A percentile compares a stretch with the other conserved stretches of the same genome.
phyloP scores from a whole-genome alignment of 2,797 vertebrate species.

The Sebastes oblongus region DNA sequence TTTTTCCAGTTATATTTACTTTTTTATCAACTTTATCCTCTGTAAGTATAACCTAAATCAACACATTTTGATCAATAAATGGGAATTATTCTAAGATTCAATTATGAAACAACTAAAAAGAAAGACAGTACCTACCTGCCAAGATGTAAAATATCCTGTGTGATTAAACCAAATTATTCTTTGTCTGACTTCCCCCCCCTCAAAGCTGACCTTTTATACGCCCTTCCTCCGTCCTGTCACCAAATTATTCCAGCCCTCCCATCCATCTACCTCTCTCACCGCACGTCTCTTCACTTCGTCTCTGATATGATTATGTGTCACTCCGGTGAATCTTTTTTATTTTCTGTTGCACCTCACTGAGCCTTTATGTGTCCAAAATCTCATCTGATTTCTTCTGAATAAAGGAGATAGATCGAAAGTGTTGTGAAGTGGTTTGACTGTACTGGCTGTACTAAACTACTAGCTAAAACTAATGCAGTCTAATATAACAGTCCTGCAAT shows the following conservation, averaged over 20 bases:
- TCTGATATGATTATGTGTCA: not conserved
- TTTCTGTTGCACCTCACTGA: not conserved
- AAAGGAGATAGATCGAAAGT: no score
- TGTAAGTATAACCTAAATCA: not conserved
- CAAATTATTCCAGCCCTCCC: slow-evolving; percentile 53
- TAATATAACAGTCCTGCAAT: no score
- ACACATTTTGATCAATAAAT: not conserved
- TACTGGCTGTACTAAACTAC: no score
- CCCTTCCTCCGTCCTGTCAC: slow-evolving; percentile 24
- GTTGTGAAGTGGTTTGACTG: no score
- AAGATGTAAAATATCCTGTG: slow-evolving; percentile 33
- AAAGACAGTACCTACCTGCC: slow-evolving; percentile 52
- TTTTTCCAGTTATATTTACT: not conserved
- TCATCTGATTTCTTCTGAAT: no score
- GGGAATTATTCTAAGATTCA: not conserved
- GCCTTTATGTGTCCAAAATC: not conserved
- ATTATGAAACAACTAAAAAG: not conserved
- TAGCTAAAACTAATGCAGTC: no score
- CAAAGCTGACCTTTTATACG: slow-evolving; percentile 75
- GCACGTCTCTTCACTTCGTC: slow-evolving; percentile 28
- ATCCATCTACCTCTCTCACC: slow-evolving; percentile 30
- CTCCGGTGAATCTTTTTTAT: not conserved
- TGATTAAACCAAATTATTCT: slow-evolving; percentile 35
- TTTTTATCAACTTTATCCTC: not conserved
- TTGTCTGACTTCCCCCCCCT: slow-evolving; percentile 32